Conservation (phyloP, 1,140 invertebrate genomes). For the Sarcophaga peregrina region DNA sequence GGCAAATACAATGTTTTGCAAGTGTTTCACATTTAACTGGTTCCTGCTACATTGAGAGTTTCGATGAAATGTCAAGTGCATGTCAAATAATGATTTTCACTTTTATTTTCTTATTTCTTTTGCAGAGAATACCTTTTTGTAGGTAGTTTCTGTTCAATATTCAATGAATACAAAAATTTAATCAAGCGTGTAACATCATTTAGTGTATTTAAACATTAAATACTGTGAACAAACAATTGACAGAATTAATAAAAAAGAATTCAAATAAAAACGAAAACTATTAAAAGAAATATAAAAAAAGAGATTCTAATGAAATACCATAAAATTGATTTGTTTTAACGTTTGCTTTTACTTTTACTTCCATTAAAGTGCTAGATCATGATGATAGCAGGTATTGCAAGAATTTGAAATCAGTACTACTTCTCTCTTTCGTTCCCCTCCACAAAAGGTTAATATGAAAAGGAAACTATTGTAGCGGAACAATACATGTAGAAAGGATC, state of each 20-base stretch:
- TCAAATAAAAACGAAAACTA: too few relatives aligned
- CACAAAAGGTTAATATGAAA: neutral
- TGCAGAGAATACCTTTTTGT: neutral
- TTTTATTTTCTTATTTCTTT: neutral
- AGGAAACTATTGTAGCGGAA: neutral
- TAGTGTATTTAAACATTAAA: slow-evolving; percentile 9
- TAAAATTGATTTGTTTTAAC: slow-evolving; percentile 24
- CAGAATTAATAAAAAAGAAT: neutral
- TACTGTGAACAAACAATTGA: neutral
- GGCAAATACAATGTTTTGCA: too few relatives aligned
- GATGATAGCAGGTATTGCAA: too few relatives aligned
- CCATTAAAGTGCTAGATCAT: too few relatives aligned
- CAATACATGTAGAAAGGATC: neutral
- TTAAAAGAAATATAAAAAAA: too few relatives aligned
- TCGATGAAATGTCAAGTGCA: neutral
- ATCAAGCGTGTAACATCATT: slow-evolving; percentile 11
- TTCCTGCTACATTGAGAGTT: too few relatives aligned
- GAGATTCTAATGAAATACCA: neutral
- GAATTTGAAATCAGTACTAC: too few relatives aligned
- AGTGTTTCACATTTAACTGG: too few relatives aligned
- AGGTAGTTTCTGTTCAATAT: neutral
- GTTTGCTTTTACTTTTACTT: neutral
- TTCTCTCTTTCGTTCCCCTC: too few relatives aligned
- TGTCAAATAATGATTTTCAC: neutral
- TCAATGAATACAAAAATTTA: slow-evolving; percentile 4